These are phyloP conservation scores for Chelonus insularis DNA, from an alignment of 1,140 invertebrate species.

Conservation along the genomic window DNA sequence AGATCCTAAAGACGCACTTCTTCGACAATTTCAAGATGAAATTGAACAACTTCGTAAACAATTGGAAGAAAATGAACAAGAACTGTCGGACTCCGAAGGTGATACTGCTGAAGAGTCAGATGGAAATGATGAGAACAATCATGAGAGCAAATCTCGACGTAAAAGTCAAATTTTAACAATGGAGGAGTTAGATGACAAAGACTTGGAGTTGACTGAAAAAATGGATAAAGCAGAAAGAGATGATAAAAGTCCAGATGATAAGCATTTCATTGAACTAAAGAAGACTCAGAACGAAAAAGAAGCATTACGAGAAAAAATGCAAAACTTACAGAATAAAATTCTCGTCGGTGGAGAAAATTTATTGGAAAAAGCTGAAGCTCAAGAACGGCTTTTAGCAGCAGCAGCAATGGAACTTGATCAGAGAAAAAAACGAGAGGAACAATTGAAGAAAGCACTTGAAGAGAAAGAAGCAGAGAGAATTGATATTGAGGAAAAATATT, in stretches of 20 bases:
- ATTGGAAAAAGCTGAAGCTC: constrained; percentile 94
- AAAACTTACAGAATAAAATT: constrained; percentile 92
- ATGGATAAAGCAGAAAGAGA: constrained; percentile 52
- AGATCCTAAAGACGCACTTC: constrained; percentile 95
- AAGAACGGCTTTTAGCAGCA: constrained; percentile 87
- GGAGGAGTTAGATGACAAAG: constrained; percentile 48
- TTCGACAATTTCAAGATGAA: constrained; percentile 95
- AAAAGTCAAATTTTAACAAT: constrained; percentile 39
- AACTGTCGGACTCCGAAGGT: constrained; percentile 42
- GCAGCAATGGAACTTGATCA: constrained; percentile 89
- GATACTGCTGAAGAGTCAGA: constrained; percentile 48
- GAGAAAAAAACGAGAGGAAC: constrained; percentile 78
- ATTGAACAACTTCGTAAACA: constrained; percentile 90
- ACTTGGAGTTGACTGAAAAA: constrained; percentile 44
- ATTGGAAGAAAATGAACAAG: constrained; percentile 67
- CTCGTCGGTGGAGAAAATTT: constrained; percentile 98
- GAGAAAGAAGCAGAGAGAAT: constrained; percentile 91
- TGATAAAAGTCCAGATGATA: constrained; percentile 52
- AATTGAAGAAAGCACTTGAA: constrained; percentile 78
- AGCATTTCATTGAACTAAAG: constrained; percentile 55
- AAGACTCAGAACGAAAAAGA: constrained; percentile 70
- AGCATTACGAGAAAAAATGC: constrained; percentile 82
- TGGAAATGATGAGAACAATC: constrained; percentile 24
- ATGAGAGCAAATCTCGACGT: constrained; percentile 18
- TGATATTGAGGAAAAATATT: constrained; percentile 96